Percentiles rank a stretch among this genome's conserved stretches.
These are phyloP conservation scores for Labeo calbasu DNA, from an alignment of 2,797 vertebrate species.

Conservation along the genomic window DNA sequence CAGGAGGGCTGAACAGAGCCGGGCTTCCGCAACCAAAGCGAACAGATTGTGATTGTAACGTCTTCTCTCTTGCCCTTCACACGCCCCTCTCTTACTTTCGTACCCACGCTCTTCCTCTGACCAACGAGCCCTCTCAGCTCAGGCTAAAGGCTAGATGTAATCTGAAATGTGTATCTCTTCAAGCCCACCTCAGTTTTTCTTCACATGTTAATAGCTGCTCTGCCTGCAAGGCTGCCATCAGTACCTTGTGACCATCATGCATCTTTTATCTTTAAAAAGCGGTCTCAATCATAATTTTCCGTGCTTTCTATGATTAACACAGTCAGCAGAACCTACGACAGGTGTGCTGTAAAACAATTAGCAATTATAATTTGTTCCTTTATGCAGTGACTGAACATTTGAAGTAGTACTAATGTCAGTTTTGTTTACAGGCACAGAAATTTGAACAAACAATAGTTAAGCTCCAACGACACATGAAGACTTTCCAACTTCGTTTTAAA, in stretches of 20 bases:
- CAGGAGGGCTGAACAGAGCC: slow-evolving; percentile 89
- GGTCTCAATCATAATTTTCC: background rate
- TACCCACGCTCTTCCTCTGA: slow-evolving; percentile 37
- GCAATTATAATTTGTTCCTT: background rate
- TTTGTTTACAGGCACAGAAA: slow-evolving; percentile 5
- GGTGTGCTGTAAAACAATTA: background rate
- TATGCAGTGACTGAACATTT: background rate
- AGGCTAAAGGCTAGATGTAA: slow-evolving; percentile 26
- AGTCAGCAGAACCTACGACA: background rate
- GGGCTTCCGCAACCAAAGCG: slow-evolving; percentile 73
- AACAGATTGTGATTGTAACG: slow-evolving; percentile 65
- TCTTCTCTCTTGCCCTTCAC: slow-evolving; percentile 59
- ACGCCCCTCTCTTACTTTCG: slow-evolving; percentile 45
- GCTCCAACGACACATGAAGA: background rate
- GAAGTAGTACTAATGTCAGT: slow-evolving; percentile 1
- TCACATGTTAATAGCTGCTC: slow-evolving; percentile 15
- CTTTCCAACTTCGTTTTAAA: slow-evolving; percentile 7
- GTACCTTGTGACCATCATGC: slow-evolving; percentile 26
- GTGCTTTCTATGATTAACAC: background rate
- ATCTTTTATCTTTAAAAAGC: background rate
- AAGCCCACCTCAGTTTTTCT: slow-evolving; percentile 1
- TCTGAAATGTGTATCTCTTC: slow-evolving; percentile 2
- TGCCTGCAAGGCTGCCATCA: slow-evolving; percentile 24
- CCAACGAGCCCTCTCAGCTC: slow-evolving; percentile 10
- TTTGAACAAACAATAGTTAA: background rate